These are phyloP conservation scores for Platycnemis pennipes DNA, from an alignment of 2,888 invertebrate genomes.

Conservation along the genomic window DNA sequence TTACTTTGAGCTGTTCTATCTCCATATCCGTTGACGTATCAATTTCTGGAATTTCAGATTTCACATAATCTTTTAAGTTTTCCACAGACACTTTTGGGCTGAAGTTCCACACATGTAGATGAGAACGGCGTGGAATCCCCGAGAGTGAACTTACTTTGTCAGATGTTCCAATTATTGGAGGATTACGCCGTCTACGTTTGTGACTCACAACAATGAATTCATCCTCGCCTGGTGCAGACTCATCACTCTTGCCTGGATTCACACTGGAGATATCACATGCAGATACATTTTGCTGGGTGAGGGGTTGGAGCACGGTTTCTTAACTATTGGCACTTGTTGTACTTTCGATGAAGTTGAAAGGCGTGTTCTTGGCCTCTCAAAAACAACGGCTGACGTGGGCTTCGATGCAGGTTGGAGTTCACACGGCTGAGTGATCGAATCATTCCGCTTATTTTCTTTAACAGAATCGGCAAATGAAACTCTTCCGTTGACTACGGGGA, in stretches of 20 bases:
- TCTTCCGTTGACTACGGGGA: not conserved
- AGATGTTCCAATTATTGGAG: not conserved
- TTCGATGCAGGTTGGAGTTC: not conserved
- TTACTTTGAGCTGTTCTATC: not conserved
- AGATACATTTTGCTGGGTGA: not conserved
- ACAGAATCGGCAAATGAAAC: conserved; percentile 3
- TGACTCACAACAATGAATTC: not conserved
- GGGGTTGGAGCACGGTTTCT: not conserved
- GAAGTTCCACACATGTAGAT: conserved; percentile 20
- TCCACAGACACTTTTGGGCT: not conserved
- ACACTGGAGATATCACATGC: not conserved
- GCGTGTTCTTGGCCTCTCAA: conserved; percentile 3
- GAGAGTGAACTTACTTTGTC: not conserved
- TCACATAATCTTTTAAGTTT: not conserved
- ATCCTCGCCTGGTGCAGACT: not conserved
- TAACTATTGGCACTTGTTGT: not conserved
- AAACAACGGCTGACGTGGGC: not conserved
- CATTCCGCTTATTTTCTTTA: not conserved
- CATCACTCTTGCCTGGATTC: not conserved
- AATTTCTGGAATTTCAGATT: not conserved
- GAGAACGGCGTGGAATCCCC: conserved; percentile 5
- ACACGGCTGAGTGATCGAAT: not conserved
- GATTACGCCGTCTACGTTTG: not conserved
- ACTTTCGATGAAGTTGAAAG: not conserved
- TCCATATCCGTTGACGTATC: not conserved